phyloP scores from a whole-genome alignment of 2,113 vertebrate genomes.

The Macaca nemestrina region DNA sequence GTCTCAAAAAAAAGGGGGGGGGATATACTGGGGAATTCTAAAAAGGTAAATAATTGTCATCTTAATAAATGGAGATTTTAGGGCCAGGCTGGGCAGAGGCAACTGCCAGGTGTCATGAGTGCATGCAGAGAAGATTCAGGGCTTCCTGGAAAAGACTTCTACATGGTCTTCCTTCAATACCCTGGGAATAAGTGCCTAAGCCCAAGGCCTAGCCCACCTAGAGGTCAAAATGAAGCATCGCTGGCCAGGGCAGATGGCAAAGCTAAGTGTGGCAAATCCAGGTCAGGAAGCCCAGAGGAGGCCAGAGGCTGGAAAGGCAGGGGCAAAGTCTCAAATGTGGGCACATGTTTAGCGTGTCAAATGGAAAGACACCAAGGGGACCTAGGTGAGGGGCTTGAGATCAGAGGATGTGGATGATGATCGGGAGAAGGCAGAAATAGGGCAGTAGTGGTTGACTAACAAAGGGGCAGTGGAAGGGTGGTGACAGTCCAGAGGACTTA shows the following conservation, averaged over 20 bases:
- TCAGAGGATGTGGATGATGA: neutral
- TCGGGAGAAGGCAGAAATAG: neutral
- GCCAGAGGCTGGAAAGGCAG: neutral
- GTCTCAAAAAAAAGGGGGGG: no score
- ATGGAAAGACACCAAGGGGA: neutral
- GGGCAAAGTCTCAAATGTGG: neutral
- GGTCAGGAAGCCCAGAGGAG: neutral
- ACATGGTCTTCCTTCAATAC: neutral
- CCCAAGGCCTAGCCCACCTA: neutral
- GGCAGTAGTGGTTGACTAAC: neutral
- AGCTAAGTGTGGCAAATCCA: neutral
- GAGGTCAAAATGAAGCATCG: neutral
- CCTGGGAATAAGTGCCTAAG: neutral
- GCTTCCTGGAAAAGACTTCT: neutral
- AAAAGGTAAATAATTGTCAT: neutral
- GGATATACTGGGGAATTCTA: neutral
- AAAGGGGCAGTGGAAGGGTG: neutral
- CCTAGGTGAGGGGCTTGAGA: neutral
- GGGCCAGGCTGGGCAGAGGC: neutral
- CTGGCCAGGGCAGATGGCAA: neutral
- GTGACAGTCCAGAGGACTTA: neutral
- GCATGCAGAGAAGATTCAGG: neutral
- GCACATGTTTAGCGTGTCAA: accelerated
- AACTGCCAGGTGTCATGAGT: neutral
- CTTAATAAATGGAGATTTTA: neutral